Conservation (phyloP, 1,140 invertebrate genomes). For the Lepidurus packardi region DNA sequence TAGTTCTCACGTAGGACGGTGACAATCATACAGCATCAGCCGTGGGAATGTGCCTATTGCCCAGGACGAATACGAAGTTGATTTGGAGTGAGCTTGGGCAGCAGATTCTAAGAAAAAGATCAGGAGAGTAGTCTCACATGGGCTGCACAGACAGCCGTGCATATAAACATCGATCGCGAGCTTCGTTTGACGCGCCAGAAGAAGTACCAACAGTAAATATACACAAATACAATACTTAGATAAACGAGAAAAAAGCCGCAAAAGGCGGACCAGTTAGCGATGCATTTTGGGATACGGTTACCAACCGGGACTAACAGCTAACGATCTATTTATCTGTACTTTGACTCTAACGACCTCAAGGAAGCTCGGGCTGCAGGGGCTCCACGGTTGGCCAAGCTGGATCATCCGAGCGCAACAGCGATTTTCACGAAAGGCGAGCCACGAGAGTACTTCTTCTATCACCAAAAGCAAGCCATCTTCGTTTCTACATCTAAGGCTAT, state of each 20-base stretch:
- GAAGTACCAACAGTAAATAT: conserved; percentile 3
- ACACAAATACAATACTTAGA: neutral
- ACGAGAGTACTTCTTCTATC: neutral
- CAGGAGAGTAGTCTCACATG: too few relatives aligned
- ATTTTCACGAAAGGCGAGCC: conserved; percentile 9
- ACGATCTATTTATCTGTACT: conserved; percentile 7
- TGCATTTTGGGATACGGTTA: neutral
- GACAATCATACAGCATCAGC: too few relatives aligned
- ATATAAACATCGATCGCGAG: conserved; percentile 10
- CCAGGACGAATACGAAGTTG: too few relatives aligned
- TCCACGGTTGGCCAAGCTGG: neutral
- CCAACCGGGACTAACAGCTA: conserved; percentile 10
- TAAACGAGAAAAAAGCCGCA: neutral
- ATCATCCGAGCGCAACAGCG: conserved; percentile 13
- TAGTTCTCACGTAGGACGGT: too few relatives aligned
- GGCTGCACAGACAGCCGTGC: neutral
- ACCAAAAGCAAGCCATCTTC: conserved; percentile 5
- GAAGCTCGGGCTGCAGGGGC: too few relatives aligned
- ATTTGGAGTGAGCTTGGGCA: too few relatives aligned
- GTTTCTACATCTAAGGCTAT: neutral
- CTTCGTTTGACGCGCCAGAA: conserved; percentile 8
- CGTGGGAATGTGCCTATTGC: too few relatives aligned
- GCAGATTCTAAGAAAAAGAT: too few relatives aligned
- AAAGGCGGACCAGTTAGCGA: neutral
- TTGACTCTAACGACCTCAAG: neutral